Conservation (phyloP, 2,797 vertebrate species). For the Crenuchus spilurus region DNA sequence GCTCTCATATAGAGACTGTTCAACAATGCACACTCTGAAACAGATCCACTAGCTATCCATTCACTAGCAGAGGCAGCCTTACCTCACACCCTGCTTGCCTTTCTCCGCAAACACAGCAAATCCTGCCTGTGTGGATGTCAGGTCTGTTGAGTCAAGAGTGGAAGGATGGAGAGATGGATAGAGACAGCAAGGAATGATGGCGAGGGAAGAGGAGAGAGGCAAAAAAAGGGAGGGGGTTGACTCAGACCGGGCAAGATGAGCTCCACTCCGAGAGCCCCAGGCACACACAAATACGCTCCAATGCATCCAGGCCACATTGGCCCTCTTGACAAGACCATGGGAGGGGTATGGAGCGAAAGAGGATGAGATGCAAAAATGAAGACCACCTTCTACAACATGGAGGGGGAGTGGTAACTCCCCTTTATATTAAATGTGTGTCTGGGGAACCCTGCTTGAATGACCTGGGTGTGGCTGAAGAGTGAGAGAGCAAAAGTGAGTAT, state of each 20-base stretch:
- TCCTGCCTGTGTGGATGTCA: constrained; percentile 12
- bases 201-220: constrained; percentile 2
- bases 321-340: constrained; percentile 59
- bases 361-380: constrained; percentile 45
- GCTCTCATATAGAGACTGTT: neutral
- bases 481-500: neutral
- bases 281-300: constrained; percentile 52
- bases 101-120: neutral
- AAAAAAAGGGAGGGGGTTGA: constrained; percentile 37
- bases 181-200: constrained; percentile 5
- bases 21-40: constrained; percentile 11
- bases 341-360: neutral
- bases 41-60: neutral
- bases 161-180: constrained; percentile 46
- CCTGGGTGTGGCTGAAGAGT: constrained; percentile 11
- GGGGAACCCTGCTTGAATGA: constrained; percentile 29
- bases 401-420: neutral
- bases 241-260: constrained; percentile 36
- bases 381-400: constrained; percentile 44
- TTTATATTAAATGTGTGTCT: constrained; percentile 26
- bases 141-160: constrained; percentile 17
- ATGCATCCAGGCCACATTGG: constrained; percentile 56
- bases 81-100: constrained; percentile 38
- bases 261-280: constrained; percentile 45
- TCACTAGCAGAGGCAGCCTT: constrained; percentile 26